These are phyloP conservation scores for Napeogenes inachia DNA, from an alignment of 2,888 invertebrate species.

Conservation along the genomic window DNA sequence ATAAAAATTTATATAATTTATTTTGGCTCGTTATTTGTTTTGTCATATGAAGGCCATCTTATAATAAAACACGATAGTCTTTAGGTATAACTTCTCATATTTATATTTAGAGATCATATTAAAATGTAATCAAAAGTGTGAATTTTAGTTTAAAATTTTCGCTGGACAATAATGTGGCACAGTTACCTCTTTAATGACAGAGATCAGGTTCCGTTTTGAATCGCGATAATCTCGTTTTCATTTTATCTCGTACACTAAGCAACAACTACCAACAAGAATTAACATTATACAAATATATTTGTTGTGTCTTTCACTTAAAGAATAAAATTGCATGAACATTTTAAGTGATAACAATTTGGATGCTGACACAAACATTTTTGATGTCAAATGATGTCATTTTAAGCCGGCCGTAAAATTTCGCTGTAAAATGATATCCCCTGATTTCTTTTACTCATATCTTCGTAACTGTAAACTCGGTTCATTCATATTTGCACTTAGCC, in stretches of 20 bases:
- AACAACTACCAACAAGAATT: constrained; percentile 10
- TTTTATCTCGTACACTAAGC: constrained; percentile 29
- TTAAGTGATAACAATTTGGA: constrained; percentile 10
- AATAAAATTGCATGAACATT: constrained; percentile 14
- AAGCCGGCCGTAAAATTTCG: constrained; percentile 35
- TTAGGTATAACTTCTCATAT: too few relatives aligned
- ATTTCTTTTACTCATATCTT: constrained; percentile 32
- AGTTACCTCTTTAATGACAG: constrained; percentile 32
- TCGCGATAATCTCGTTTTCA: constrained; percentile 33
- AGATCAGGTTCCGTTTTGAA: constrained; percentile 34
- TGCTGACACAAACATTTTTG: constrained; percentile 34
- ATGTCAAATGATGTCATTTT: constrained; percentile 40
- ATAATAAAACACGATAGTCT: too few relatives aligned
- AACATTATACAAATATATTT: constrained; percentile 19
- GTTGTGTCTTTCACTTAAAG: constrained; percentile 13
- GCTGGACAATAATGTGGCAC: constrained; percentile 27
- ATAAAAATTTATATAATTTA: too few relatives aligned
- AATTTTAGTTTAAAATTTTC: constrained; percentile 27
- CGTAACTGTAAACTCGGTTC: constrained; percentile 37
- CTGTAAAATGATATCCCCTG: constrained; percentile 34
- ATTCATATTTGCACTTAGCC: constrained; percentile 36
- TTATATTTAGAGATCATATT: background rate
- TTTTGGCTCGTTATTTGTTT: too few relatives aligned
- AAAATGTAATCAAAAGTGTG: constrained; percentile 7
- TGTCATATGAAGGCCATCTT: too few relatives aligned